Evolutionary conservation across 2,888 invertebrate genomes (phyloP).

Genomic region (Drosophila greeni): DNA sequence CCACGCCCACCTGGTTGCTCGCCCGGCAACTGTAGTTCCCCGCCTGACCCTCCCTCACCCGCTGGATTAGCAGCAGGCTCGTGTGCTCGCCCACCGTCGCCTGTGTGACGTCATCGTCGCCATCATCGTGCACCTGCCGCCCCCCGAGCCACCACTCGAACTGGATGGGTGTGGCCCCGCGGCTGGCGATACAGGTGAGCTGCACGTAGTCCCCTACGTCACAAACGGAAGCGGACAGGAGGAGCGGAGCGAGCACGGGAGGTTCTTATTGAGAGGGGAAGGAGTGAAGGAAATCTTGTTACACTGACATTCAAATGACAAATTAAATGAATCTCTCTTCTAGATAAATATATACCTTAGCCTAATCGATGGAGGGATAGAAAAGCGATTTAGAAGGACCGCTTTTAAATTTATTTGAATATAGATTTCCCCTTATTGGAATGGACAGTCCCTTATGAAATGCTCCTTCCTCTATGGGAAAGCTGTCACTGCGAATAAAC

Average conservation of each 20-base stretch:
- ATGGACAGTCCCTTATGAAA: not conserved
- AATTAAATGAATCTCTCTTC: not conserved
- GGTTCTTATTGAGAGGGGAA: slow-evolving; percentile 60
- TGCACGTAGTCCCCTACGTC: slow-evolving; percentile 86
- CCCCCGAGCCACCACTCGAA: slow-evolving; percentile 81
- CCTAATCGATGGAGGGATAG: not conserved
- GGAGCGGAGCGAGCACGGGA: slow-evolving; percentile 74
- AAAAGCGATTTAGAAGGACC: too few species aligned
- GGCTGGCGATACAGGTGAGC: slow-evolving; percentile 90
- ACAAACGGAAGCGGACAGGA: slow-evolving; percentile 75
- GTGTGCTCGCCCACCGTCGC: slow-evolving; percentile 77
- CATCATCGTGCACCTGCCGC: slow-evolving; percentile 52
- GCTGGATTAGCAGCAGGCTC: slow-evolving; percentile 82
- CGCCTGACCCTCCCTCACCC: slow-evolving; percentile 82
- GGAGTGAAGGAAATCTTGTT: not conserved
- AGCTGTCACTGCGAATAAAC: too few species aligned
- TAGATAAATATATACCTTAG: not conserved
- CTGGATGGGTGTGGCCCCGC: slow-evolving; percentile 84
- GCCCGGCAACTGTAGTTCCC: slow-evolving; percentile 82
- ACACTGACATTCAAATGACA: too few species aligned
- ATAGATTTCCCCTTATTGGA: not conserved
- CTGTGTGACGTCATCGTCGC: slow-evolving; percentile 66
- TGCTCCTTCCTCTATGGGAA: too few species aligned
- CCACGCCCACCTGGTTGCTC: slow-evolving; percentile 81
- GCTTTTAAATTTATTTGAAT: not conserved